Evolutionary conservation across 2,888 invertebrate genomes (phyloP).

Genomic region (Malthinus flaveolus): DNA sequence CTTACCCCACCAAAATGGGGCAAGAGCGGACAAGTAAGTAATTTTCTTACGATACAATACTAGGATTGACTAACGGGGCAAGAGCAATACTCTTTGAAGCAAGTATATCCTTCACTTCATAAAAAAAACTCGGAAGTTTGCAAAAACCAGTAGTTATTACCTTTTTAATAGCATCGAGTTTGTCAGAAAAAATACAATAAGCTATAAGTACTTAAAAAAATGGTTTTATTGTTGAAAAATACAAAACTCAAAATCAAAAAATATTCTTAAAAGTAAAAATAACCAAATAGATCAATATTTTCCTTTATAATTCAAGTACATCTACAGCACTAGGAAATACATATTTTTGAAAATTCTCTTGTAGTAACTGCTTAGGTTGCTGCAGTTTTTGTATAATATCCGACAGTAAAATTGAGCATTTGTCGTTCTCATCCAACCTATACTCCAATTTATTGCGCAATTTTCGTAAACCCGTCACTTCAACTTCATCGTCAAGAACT

Average conservation of each 20-base stretch:
- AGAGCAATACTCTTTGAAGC: constrained; percentile 18
- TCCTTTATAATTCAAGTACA: constrained; percentile 17
- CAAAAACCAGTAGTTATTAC: neutral
- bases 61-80: constrained; percentile 11
- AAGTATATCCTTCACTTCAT: constrained; percentile 9
- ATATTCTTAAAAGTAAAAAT: neutral
- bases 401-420: constrained; percentile 26
- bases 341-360: constrained; percentile 21
- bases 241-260: neutral
- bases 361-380: constrained; percentile 21
- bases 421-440: constrained; percentile 19
- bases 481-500: constrained; percentile 21
- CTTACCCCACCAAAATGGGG: constrained; percentile 16
- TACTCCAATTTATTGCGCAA: constrained; percentile 15
- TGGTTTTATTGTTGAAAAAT: no score
- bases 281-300: neutral
- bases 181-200: neutral
- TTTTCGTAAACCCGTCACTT: constrained; percentile 24
- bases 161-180: neutral
- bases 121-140: neutral
- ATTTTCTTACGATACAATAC: constrained; percentile 7
- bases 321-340: constrained; percentile 15
- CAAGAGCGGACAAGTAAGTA: constrained; percentile 13
- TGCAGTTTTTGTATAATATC: constrained; percentile 22
- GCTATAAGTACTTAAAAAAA: neutral